A percentile compares a stretch with the other conserved stretches of the same genome.
Conservation (phyloP, 2,113 vertebrate species). For the Coptodon rendalli region DNA sequence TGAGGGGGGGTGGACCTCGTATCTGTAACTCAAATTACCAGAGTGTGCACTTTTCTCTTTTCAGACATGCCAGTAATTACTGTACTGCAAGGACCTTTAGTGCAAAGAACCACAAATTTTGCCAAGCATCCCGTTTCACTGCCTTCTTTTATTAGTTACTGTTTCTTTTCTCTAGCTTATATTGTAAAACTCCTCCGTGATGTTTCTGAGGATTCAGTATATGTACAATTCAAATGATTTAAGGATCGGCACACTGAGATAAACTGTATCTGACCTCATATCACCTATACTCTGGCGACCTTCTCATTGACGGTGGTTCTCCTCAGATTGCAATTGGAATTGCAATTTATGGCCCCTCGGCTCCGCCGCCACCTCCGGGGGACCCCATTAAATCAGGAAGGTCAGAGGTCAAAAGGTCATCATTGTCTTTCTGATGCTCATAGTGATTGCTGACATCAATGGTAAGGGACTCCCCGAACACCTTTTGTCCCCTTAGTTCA, state of each 20-base stretch:
- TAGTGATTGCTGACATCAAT: neutral
- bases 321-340: neutral
- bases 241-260: conserved; percentile 2
- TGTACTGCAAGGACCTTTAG: neutral
- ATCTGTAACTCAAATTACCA: neutral
- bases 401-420: conserved; percentile 21
- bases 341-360: conserved; percentile 5
- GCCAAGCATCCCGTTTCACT: neutral
- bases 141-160: neutral
- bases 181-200: neutral
- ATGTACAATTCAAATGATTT: neutral
- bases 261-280: neutral
- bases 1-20: neutral
- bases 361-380: neutral
- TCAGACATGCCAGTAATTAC: neutral
- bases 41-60: neutral
- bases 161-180: neutral
- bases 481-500: conserved; percentile 12
- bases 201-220: neutral
- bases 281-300: neutral
- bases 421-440: neutral
- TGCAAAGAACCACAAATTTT: neutral
- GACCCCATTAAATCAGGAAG: conserved; percentile 25
- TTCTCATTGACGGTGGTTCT: conserved; percentile 1
- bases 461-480: neutral